Base-by-base conservation (phyloP, 2,888 invertebrate species). In the Minunthozetes semirufus region DNA sequence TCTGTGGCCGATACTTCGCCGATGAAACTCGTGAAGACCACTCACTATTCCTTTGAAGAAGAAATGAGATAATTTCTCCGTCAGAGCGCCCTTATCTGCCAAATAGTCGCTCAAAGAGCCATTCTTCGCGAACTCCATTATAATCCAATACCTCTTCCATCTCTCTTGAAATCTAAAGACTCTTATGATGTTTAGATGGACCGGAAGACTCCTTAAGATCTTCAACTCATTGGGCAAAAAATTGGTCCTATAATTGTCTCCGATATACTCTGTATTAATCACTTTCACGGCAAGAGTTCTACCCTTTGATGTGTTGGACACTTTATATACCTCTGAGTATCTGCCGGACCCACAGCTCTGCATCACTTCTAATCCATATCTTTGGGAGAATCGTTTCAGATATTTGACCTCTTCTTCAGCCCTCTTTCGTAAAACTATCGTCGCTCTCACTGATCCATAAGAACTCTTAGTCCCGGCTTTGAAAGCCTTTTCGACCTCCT, bases 1-100 rank as follows among this genome's bases (percentile, higher is more conserved):
- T 81, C 95, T 88, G 85, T 95, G 95, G 83, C 80, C 80, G 17
- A 82, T 79, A 11, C 11, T 15, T 17, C 11, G 9, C 0, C 17
- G 0, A 38, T 75, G 75, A 9, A 75, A 9, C 53, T 75, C 53
- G 8, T 19, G 13, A 3, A 75, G 5, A 8, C 71, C 75, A 15
- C 8, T 29, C 6, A 27, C 5, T n/a, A 75, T 50, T 8, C 27
- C 50, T 3, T 13, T 29, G 19, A 72, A 48, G n/a, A 27, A 13
- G 0, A 25, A 6, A 8, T 42, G 9, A 8, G 53, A 22, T 1
- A 72, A 48, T 25, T n/a, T 8, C 33, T 75, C 75, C 0, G 48
- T 38, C 11, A 73, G n/a, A 15, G 71, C 27, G 15, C 72, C 59
- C 33, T 82, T 78, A 72, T 82, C 78, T 76, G 82, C 83, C 75